phyloP scores from a whole-genome alignment of 2,113 vertebrate species.

The Papio anubis region DNA sequence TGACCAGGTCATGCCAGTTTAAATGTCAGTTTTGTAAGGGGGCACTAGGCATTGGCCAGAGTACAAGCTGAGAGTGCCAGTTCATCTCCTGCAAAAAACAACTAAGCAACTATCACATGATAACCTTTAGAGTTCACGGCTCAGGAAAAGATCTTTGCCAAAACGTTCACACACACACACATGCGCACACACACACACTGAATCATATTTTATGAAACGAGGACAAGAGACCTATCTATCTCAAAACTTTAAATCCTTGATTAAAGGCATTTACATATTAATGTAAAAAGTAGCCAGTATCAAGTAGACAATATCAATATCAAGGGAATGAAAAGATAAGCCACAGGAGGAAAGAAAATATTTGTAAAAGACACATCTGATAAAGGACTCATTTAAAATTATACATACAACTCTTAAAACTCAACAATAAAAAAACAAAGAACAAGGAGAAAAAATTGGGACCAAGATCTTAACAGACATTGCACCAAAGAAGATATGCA shows the following conservation, averaged over 20 bases:
- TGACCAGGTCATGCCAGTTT: neutral
- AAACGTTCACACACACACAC: constrained; percentile 12
- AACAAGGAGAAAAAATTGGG: neutral
- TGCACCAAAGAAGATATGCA: neutral
- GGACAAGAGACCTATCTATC: neutral
- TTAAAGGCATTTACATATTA: neutral
- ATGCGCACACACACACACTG: neutral
- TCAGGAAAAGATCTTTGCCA: neutral
- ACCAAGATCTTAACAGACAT: neutral
- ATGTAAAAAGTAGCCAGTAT: neutral
- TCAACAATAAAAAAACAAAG: neutral
- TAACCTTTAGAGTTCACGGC: constrained; percentile 34
- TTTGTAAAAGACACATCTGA: neutral
- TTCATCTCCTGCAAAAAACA: constrained; percentile 68
- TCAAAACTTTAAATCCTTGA: neutral
- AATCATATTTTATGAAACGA: neutral
- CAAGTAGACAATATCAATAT: neutral
- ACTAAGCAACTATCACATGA: constrained; percentile 57
- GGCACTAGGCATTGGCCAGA: neutral
- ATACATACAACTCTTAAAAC: neutral
- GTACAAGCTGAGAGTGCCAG: neutral
- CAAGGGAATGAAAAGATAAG: neutral
- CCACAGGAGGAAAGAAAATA: neutral
- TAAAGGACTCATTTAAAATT: neutral
- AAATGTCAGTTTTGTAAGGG: neutral